Base-by-base conservation (phyloP, 64 coral and sea anemone genomes). In the Montipora sp. region DNA sequence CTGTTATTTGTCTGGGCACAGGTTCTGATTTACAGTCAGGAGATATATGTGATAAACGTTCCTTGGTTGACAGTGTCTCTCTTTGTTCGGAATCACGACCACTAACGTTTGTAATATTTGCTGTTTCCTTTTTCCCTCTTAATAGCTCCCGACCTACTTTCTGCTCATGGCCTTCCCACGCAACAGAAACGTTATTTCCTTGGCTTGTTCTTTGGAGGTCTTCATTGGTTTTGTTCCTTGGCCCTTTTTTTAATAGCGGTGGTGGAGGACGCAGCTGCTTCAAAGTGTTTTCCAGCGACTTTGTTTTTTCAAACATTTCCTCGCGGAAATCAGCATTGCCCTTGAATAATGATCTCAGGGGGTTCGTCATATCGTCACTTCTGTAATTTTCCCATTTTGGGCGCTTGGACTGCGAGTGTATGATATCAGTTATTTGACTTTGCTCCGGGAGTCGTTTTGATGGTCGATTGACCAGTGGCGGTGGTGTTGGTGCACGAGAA, bases 261-360 rank as follows among this genome's bases (percentile, higher is more conserved):
- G 82, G 82, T 50, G 82, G 82, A 21, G 82, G 82, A 21, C 61
- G 45, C 27, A 67, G 14, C 15, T 61, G 80, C 43, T 83, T 83
- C 6, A 48, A 71, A 21, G 82, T 68, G 3, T 16, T 72, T 72
- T 46, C 82, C 44, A 85, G 45, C 19, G 82, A 71, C 5, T 65
- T 47, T 70, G 44, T 69, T 63, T 71, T 85, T 49, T 72, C 82
- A 71, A 85, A 85, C 63, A 85, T 85, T 85, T 85, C 61, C 18
- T 70, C 63, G 10, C 46, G 66, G 16, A 71, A 47, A 85, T 23
- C 19, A 14, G 0, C 19, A 5, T 43, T 48, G 15, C 50, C 60
- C 7, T 71, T 48, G 4, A 11, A 22, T 15, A 72, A 8, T 85
- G 44, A 47, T 50, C 7, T 18, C 9, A 19, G 3, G 9, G 48